phyloP scores from a whole-genome alignment of 2,888 invertebrate species.

The Oligia fasciuncula region DNA sequence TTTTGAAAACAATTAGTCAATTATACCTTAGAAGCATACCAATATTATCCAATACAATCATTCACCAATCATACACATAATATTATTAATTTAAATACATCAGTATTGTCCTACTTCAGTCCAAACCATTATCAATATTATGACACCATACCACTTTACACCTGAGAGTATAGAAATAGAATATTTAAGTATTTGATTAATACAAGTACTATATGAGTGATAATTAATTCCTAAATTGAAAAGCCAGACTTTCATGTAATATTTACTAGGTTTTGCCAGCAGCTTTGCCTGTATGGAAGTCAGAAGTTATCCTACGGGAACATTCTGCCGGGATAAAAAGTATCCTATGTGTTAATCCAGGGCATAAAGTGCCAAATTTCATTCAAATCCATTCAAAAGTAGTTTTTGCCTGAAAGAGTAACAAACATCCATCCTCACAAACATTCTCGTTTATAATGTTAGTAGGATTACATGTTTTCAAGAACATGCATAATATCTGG shows the following conservation, averaged over 20 bases:
- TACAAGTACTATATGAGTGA: not conserved
- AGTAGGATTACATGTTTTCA: not conserved
- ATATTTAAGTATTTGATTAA: not conserved
- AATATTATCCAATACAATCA: constrained; percentile 22
- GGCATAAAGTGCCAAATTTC: not conserved
- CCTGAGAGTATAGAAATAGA: constrained; percentile 12
- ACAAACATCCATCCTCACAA: not conserved
- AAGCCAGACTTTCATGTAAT: not conserved
- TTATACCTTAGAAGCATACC: not conserved
- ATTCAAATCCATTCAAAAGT: not conserved
- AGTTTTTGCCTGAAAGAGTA: not conserved
- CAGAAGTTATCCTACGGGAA: too few species aligned
- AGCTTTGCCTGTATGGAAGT: too few species aligned
- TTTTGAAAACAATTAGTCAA: constrained; percentile 18
- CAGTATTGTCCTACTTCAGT: constrained; percentile 8
- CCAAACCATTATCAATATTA: constrained; percentile 25
- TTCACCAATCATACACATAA: constrained; percentile 12
- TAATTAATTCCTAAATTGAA: not conserved
- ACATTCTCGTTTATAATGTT: not conserved
- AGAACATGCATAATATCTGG: not conserved
- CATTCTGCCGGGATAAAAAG: too few species aligned
- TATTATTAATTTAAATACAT: constrained; percentile 30
- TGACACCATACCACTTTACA: constrained; percentile 9
- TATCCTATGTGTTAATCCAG: too few species aligned
- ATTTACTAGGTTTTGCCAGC: not conserved